phyloP scores from a whole-genome alignment of 1,140 invertebrate species.

The Hylaeus volcanicus region DNA sequence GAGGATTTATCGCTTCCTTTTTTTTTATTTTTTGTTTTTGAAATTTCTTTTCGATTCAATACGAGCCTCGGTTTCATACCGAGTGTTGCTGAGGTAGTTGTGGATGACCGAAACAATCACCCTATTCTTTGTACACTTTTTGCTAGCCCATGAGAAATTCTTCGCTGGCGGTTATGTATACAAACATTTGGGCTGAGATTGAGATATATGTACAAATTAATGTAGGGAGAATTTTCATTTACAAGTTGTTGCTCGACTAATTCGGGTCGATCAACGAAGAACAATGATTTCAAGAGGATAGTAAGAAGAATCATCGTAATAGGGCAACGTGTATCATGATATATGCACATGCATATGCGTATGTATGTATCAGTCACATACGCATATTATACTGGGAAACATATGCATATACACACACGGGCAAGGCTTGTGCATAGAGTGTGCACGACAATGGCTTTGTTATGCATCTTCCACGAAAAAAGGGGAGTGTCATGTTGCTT shows the following conservation, averaged over 20 bases:
- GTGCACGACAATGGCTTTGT: conserved; percentile 36
- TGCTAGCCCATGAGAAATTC: conserved; percentile 26
- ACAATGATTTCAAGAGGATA: conserved; percentile 44
- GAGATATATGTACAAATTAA: conserved; percentile 52
- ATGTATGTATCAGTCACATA: conserved; percentile 43
- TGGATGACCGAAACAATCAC: conserved; percentile 45
- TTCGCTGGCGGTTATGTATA: conserved; percentile 33
- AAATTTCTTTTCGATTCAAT: conserved; percentile 7
- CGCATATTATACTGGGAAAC: conserved; percentile 54
- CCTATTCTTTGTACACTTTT: conserved; percentile 52
- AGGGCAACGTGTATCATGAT: conserved; percentile 35
- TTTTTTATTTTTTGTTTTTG: background rate
- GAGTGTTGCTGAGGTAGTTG: conserved; percentile 57
- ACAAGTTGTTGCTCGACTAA: conserved; percentile 29
- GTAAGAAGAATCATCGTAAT: conserved; percentile 45
- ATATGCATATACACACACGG: conserved; percentile 62
- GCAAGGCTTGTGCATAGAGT: conserved; percentile 18
- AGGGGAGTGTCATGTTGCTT: conserved; percentile 42
- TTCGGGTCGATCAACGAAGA: conserved; percentile 33
- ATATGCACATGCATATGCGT: conserved; percentile 64
- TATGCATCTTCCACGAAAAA: conserved; percentile 56
- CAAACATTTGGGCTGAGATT: conserved; percentile 15
- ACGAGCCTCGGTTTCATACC: conserved; percentile 47
- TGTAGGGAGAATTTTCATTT: conserved; percentile 38
- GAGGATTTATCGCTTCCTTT: conserved; percentile 23